Evolutionary conservation across 2,888 invertebrate species (phyloP), one percentile per base, ranked within the genome.

Genomic region (Synergus itoensis): DNA sequence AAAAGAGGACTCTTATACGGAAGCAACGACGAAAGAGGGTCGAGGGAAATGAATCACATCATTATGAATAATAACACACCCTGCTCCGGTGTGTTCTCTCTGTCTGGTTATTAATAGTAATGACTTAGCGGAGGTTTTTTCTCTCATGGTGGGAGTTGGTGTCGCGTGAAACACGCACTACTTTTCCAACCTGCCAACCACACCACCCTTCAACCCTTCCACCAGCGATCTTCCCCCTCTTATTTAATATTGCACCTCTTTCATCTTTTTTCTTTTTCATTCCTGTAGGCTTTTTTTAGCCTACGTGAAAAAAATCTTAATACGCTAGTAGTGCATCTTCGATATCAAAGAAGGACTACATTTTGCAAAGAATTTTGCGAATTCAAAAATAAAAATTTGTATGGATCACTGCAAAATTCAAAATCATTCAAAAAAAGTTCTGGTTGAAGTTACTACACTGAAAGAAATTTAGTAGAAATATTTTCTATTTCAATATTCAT

Each of bases 101-200:
- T 87, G 84, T 88, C 88, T 86, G 84, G 86, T 87, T 87, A 88
- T 89, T 89, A 90, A 88, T 88, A 87, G 87, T 87, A 89, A 89
- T 89, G 89, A 90, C 87, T 88, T 86, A 85, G 86, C 85, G 80
- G 82, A 83, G 86, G 82, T 86, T 89, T 89, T 88, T 83, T 82
- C 84, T 79, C 79, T 69, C 81, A 77, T 79, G 80, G 85, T 78
- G 83, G 82, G 84, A 79, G 84, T 79, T 84, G 81, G 83, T 86
- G 87, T 90, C 90, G 90, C 89, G 88, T 90, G 88, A 90, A 89
- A 81, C 90, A 90, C 89, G 89, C 89, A 88, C 87, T 79, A 84
- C 80, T 85, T 84, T 83, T 84, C 84, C 82, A 79, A 80, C 76
- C 78, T 73, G 48, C 78, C 78, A 77, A 28, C 28, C 28, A 79